Evolutionary conservation across 2,113 vertebrate species (phyloP).

Genomic region (Butorides virescens): DNA sequence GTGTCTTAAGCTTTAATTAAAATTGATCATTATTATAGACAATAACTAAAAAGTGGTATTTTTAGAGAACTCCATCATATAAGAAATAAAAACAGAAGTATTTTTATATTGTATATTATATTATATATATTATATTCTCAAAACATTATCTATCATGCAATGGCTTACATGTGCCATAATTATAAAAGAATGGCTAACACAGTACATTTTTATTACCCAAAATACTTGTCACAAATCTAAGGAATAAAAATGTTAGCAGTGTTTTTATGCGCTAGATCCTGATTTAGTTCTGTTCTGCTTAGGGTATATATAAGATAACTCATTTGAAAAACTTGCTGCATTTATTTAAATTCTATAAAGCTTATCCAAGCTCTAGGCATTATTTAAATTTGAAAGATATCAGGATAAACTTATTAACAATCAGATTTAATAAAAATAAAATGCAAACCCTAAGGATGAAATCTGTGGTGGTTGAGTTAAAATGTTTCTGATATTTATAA

Average conservation of each 20-base stretch:
- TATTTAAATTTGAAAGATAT: neutral
- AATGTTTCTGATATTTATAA: neutral
- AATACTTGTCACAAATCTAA: neutral
- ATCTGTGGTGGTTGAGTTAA: neutral
- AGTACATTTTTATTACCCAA: neutral
- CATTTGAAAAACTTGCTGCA: neutral
- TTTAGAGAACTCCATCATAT: neutral
- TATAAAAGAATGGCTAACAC: neutral
- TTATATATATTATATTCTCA: too few species aligned
- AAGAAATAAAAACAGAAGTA: neutral
- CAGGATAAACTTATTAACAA: neutral
- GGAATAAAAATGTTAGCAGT: neutral
- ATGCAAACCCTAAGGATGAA: neutral
- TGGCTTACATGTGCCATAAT: neutral
- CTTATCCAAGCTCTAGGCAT: neutral
- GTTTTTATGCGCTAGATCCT: neutral
- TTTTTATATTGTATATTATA: neutral
- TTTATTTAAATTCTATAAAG: neutral
- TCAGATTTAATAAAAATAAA: neutral
- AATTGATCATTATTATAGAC: neutral
- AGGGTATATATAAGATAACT: neutral
- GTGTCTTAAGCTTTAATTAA: neutral
- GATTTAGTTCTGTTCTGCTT: neutral
- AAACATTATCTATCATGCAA: neutral
- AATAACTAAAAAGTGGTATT: neutral